Conservation (phyloP, 2,797 vertebrate species). For the Mus caroli region DNA sequence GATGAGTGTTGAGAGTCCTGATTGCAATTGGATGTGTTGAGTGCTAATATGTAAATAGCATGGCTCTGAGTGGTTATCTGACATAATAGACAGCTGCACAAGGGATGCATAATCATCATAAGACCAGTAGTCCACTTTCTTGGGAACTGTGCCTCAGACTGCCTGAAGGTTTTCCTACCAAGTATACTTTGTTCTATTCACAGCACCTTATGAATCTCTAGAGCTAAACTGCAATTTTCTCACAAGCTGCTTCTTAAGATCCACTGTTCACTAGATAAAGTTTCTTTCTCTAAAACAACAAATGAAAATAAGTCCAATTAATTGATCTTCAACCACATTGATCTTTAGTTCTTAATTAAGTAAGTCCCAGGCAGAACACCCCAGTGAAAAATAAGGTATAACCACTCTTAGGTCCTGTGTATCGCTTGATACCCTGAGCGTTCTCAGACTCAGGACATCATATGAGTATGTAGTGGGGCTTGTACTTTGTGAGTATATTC, state of each 20-base stretch:
- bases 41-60: not conserved
- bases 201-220: not conserved
- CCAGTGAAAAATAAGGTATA: not conserved
- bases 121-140: not conserved
- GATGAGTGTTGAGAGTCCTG: not conserved
- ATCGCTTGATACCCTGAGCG: not conserved
- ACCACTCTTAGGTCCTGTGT: not conserved
- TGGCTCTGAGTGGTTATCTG: not conserved
- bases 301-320: not conserved
- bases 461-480: not conserved
- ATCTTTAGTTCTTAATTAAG: not conserved
- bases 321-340: not conserved
- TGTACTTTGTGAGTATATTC: not conserved
- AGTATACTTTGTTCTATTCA: not conserved
- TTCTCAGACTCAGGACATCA: not conserved
- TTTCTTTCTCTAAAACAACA: slow-evolving; percentile 14
- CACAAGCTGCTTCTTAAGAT: not conserved
- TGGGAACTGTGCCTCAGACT: slow-evolving; percentile 21
- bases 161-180: not conserved
- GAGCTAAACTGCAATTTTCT: not conserved
- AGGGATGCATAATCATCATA: not conserved
- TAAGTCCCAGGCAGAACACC: not conserved
- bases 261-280: not conserved
- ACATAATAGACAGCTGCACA: not conserved
- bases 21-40: not conserved